Percentiles rank a stretch among this genome's conserved stretches.
Evolutionary conservation across 2,797 vertebrate genomes (phyloP).

Genomic region (Poecilia wingei): DNA sequence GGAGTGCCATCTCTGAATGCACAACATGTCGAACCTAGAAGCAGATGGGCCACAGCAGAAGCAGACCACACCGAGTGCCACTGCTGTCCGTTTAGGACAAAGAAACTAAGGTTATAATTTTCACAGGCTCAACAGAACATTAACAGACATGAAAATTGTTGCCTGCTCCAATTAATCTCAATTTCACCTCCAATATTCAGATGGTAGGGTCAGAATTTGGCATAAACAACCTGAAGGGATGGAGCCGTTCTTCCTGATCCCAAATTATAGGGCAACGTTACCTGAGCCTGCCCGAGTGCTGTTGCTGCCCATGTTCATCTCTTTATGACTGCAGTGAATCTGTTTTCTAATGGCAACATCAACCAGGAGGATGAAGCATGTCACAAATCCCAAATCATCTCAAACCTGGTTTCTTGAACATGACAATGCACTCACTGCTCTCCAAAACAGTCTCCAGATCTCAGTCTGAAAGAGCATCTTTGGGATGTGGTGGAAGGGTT

Average conservation of each 20-base stretch:
- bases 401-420: neutral
- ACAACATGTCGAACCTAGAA: neutral
- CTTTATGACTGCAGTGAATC: neutral
- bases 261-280: neutral
- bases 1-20: neutral
- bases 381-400: neutral
- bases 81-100: neutral
- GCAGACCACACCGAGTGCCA: neutral
- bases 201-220: neutral
- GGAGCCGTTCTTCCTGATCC: neutral
- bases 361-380: neutral
- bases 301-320: neutral
- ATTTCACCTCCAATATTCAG: neutral
- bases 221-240: neutral
- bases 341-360: neutral
- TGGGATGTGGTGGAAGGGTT: neutral
- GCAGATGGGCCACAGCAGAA: neutral
- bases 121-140: neutral
- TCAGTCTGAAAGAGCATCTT: neutral
- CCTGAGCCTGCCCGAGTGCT: neutral
- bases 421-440: neutral
- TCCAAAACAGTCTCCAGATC: neutral
- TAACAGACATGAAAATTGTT: neutral
- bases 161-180: neutral
- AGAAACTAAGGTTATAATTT: neutral